phyloP scores from a whole-genome alignment of 2,888 invertebrate species.

The Endomychus coccineus region DNA sequence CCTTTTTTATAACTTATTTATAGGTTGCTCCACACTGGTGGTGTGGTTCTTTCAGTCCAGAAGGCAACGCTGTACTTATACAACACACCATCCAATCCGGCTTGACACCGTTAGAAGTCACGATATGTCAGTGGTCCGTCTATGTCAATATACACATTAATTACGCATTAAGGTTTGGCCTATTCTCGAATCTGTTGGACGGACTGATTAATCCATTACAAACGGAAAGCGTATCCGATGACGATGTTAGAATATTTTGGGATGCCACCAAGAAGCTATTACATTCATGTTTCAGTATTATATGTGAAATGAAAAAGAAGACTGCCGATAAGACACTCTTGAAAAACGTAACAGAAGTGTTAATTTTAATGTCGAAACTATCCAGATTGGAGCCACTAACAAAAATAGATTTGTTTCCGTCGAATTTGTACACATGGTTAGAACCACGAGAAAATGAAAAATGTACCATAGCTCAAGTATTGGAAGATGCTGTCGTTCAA shows the following conservation, averaged over 20 bases:
- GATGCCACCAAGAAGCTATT: conserved; percentile 68
- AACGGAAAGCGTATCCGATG: conserved; percentile 44
- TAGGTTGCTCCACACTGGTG: conserved; percentile 60
- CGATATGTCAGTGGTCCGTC: conserved; percentile 71
- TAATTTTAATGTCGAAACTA: conserved; percentile 63
- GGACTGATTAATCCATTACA: conserved; percentile 52
- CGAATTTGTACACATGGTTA: conserved; percentile 64
- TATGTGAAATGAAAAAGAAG: conserved; percentile 69
- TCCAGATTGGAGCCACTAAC: conserved; percentile 54
- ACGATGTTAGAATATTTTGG: conserved; percentile 69
- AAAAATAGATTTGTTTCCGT: conserved; percentile 61
- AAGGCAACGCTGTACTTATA: conserved; percentile 77
- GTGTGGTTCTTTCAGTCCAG: conserved; percentile 75
- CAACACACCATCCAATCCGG: conserved; percentile 95
- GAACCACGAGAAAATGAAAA: conserved; percentile 44
- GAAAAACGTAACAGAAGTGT: conserved; percentile 63
- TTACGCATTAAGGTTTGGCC: conserved; percentile 73
- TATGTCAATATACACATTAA: conserved; percentile 70
- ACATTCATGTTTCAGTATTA: conserved; percentile 67
- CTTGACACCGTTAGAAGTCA: conserved; percentile 59
- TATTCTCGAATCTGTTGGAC: conserved; percentile 68
- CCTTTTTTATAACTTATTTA: too few relatives aligned
- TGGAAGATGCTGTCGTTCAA: conserved; percentile 63
- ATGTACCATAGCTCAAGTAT: conserved; percentile 53
- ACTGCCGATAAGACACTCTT: conserved; percentile 65